These are phyloP conservation scores for Caranx ignobilis DNA, from an alignment of 2,113 vertebrate species.

Conservation along the genomic window DNA sequence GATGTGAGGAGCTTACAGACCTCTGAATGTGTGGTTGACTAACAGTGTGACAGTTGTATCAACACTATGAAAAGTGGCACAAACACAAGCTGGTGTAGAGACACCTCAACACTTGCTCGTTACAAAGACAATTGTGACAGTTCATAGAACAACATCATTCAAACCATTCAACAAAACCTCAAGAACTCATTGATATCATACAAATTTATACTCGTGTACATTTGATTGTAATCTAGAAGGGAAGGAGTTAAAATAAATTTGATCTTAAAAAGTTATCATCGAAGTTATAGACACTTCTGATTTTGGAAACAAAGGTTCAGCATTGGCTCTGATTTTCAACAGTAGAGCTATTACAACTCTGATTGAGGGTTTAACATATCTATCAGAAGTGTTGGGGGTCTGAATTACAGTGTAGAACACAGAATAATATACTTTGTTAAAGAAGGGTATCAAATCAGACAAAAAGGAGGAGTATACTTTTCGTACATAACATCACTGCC, in stretches of 20 bases:
- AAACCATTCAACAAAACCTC: constrained; percentile 3
- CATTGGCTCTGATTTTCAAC: constrained; percentile 16
- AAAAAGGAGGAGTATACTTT: constrained; percentile 46
- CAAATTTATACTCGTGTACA: constrained; percentile 39
- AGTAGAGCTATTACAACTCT: constrained; percentile 16
- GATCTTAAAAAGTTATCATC: not conserved
- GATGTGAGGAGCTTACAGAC: constrained; percentile 16
- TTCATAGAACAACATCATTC: constrained; percentile 5
- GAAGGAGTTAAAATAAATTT: constrained; percentile 2
- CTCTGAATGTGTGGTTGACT: constrained; percentile 6
- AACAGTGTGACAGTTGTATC: constrained; percentile 36
- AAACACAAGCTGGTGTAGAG: constrained; percentile 13
- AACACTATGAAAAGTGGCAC: constrained; percentile 43
- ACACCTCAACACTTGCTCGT: not conserved
- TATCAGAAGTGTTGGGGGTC: constrained; percentile 20
- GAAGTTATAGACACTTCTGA: constrained; percentile 4
- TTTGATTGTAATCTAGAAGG: constrained; percentile 44
- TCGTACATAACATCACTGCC: constrained; percentile 40
- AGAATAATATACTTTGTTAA: constrained; percentile 44
- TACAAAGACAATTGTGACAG: constrained; percentile 3
- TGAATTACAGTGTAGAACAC: constrained; percentile 62
- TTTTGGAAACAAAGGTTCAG: constrained; percentile 50
- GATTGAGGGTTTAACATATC: constrained; percentile 5
- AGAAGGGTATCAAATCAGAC: constrained; percentile 43
- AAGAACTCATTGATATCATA: constrained; percentile 1